These are phyloP conservation scores for Mastomys natalensis DNA, from an alignment of 2,113 vertebrate species.

Conservation along the genomic window DNA sequence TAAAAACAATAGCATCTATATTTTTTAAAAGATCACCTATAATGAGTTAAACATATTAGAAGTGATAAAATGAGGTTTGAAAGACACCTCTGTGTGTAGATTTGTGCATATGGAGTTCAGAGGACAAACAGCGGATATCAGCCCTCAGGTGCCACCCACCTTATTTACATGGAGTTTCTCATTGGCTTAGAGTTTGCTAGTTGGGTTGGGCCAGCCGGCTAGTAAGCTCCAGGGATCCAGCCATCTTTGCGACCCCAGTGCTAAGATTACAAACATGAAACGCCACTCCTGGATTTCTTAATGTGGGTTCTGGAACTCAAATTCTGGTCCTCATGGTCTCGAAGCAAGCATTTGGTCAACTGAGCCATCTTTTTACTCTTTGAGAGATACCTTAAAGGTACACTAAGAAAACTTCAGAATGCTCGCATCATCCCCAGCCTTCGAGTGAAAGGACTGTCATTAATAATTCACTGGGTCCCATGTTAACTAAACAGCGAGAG, in stretches of 20 bases:
- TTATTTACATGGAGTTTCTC: neutral
- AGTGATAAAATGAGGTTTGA: slow-evolving; percentile 5
- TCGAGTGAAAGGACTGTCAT: slow-evolving; percentile 30
- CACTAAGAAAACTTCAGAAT: slow-evolving; percentile 23
- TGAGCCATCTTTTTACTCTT: neutral
- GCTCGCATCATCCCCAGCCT: neutral
- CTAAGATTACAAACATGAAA: neutral
- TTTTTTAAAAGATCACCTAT: neutral
- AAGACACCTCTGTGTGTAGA: neutral
- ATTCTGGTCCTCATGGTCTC: neutral
- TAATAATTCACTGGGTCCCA: slow-evolving; percentile 32
- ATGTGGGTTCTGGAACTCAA: neutral
- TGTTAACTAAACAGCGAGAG: neutral
- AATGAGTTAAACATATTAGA: neutral
- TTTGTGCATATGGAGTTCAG: neutral
- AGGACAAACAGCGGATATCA: neutral
- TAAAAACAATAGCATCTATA: neutral
- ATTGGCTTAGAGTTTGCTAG: neutral
- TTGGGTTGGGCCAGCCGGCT: no score
- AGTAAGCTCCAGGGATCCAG: no score
- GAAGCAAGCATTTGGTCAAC: neutral
- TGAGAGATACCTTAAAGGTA: neutral
- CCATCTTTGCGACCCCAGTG: neutral
- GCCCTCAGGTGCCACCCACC: neutral
- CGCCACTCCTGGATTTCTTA: neutral